Conservation (phyloP, 2,113 vertebrate genomes). For the Sialia sialis region DNA sequence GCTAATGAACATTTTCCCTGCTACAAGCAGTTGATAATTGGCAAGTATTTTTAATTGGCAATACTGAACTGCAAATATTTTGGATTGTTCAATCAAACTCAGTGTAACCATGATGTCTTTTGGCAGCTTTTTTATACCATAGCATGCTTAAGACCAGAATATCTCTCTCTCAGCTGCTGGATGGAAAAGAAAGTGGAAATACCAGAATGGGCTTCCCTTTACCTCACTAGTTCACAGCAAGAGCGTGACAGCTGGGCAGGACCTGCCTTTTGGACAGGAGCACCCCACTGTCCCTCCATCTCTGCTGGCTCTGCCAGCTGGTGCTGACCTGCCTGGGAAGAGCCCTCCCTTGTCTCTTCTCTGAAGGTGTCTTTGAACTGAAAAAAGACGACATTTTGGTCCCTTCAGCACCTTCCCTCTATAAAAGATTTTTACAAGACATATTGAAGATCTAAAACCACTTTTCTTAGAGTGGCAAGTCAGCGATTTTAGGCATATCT, state of each 20-base stretch:
- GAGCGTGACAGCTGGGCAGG: neutral
- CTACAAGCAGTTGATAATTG: conserved; percentile 44
- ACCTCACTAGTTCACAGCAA: neutral
- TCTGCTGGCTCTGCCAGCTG: neutral
- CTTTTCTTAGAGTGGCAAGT: neutral
- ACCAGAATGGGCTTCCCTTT: neutral
- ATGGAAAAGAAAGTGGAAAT: neutral
- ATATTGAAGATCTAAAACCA: neutral
- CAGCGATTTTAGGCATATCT: neutral
- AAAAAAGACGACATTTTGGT: neutral
- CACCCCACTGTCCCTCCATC: neutral
- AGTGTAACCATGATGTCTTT: conserved; percentile 55
- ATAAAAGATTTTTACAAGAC: neutral
- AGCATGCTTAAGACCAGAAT: neutral
- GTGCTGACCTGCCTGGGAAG: neutral
- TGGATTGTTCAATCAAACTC: conserved; percentile 57
- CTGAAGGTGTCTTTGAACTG: neutral
- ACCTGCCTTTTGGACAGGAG: neutral
- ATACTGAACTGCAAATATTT: conserved; percentile 59
- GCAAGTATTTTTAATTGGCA: conserved; percentile 66
- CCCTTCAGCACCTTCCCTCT: neutral
- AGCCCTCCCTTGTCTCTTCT: neutral
- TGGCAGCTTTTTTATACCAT: conserved; percentile 53
- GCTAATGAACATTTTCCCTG: conserved; percentile 30
- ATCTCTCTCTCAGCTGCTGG: neutral